Evolutionary conservation across 1,140 invertebrate genomes (phyloP).

Genomic region (Popillia japonica): DNA sequence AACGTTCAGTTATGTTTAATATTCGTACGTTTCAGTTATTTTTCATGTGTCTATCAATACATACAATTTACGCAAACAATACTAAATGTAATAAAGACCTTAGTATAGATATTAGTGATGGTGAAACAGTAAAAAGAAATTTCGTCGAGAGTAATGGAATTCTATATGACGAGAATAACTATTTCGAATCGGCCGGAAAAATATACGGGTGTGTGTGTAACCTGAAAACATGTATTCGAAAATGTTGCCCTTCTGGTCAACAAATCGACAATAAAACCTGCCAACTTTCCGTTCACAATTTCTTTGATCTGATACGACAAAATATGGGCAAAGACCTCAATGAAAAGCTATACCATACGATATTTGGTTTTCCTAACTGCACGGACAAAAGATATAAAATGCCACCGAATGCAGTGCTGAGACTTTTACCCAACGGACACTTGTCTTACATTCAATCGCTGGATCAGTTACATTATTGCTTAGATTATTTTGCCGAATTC

Average conservation of each 20-base stretch:
- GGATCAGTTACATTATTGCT: constrained; percentile 25
- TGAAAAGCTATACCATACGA: background rate
- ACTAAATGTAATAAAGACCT: background rate
- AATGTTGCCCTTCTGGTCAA: constrained; percentile 45
- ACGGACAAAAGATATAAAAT: background rate
- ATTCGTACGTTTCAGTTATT: background rate
- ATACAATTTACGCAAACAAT: background rate
- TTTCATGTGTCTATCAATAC: background rate
- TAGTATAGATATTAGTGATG: constrained; percentile 45
- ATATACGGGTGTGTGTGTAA: constrained; percentile 47
- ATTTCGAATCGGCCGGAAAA: constrained; percentile 35
- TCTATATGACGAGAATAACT: constrained; percentile 41
- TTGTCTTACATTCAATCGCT: background rate
- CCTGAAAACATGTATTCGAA: constrained; percentile 43
- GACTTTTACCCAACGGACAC: background rate
- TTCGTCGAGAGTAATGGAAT: constrained; percentile 44
- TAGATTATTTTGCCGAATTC: constrained; percentile 29
- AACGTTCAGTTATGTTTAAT: background rate
- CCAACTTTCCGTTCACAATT: constrained; percentile 15
- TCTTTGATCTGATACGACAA: background rate
- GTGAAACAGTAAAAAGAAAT: constrained; percentile 9
- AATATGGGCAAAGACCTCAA: background rate
- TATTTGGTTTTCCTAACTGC: background rate
- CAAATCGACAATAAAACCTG: constrained; percentile 21
- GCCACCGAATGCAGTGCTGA: background rate